A percentile compares a stretch with the other conserved stretches of the same genome.
Conservation (phyloP, 2,888 invertebrate genomes). For the Bembecia ichneumoniformis region DNA sequence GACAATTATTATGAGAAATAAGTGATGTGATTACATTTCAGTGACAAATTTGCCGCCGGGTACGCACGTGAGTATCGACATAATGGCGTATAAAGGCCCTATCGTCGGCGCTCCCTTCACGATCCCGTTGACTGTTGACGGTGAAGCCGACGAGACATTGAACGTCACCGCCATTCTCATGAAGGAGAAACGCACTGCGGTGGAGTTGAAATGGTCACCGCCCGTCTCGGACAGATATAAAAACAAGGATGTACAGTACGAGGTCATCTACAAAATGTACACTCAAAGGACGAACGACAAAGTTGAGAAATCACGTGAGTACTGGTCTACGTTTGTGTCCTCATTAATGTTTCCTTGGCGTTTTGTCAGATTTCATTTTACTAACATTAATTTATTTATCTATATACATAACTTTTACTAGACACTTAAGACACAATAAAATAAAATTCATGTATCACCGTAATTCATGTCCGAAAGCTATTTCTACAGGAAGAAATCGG, state of each 20-base stretch:
- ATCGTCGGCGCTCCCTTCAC: conserved; percentile 68
- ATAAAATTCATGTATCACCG: no score
- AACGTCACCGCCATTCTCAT: conserved; percentile 61
- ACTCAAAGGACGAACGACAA: conserved; percentile 16
- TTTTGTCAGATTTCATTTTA: no score
- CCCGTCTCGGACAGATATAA: conserved; percentile 70
- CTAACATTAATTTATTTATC: no score
- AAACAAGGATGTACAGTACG: conserved; percentile 68
- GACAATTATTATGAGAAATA: no score
- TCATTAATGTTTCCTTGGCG: no score
- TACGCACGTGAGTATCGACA: conserved; percentile 64
- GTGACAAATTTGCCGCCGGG: conserved; percentile 72
- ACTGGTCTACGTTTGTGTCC: no score
- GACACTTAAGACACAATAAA: no score
- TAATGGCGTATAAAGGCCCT: conserved; percentile 73
- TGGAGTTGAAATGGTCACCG: conserved; percentile 77
- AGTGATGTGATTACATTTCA: conserved; percentile 23
- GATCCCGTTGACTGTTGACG: conserved; percentile 59
- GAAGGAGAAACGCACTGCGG: conserved; percentile 72
- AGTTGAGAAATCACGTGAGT: no score
- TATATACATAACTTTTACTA: no score
- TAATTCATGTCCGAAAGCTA: no score
- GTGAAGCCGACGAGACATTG: conserved; percentile 63
- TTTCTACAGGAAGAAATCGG: no score
- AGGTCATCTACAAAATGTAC: conserved; percentile 76